Evolutionary conservation across 2,113 vertebrate genomes (phyloP).

Genomic region (Coptodon rendalli): DNA sequence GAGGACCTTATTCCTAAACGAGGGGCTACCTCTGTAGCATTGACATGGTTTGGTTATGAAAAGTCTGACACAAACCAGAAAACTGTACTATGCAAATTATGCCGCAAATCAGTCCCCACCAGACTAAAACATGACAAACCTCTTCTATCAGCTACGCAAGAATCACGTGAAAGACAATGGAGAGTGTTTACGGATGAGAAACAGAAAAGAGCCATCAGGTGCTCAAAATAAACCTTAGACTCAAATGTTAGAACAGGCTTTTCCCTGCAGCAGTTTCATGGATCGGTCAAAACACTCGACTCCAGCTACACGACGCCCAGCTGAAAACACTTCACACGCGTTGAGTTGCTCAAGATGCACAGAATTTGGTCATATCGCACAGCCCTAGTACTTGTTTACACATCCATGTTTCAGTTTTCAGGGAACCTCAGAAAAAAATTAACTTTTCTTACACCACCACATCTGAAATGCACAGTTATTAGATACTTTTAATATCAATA

Average conservation of each 20-base stretch:
- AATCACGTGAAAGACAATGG: not conserved
- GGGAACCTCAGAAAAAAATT: not conserved
- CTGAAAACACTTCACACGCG: not conserved
- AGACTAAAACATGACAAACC: not conserved
- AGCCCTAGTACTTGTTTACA: not conserved
- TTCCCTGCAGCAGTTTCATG: not conserved
- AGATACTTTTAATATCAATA: not conserved
- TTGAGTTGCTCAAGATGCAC: not conserved
- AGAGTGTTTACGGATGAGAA: not conserved
- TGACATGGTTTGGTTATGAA: not conserved
- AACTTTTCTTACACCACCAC: not conserved
- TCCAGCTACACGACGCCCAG: not conserved
- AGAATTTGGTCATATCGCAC: not conserved
- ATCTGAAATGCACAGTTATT: not conserved
- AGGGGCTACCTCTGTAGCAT: not conserved
- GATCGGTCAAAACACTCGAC: accelerated
- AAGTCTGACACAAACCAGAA: not conserved
- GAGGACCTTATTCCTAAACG: accelerated
- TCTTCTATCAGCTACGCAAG: not conserved
- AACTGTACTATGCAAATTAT: not conserved
- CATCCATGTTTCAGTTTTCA: not conserved
- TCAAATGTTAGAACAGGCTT: not conserved
- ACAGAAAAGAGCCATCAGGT: not conserved
- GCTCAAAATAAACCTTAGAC: not conserved
- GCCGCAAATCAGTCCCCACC: not conserved